Evolutionary conservation across 2,797 vertebrate species (phyloP).

Genomic region (Lagorchestes hirsutus): DNA sequence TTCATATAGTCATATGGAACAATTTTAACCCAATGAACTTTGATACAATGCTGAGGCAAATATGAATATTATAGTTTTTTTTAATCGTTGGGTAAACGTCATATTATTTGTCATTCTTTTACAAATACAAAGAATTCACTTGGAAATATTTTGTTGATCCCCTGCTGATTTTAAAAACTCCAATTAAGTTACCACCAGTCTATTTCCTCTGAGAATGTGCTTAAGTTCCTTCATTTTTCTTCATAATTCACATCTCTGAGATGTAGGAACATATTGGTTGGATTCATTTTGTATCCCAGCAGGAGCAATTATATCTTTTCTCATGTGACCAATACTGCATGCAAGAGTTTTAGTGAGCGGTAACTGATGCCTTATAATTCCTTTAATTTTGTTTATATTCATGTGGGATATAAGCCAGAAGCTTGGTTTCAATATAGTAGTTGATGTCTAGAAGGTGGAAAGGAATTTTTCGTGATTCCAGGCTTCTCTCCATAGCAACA

Average conservation of each 20-base stretch:
- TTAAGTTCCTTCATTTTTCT: slow-evolving; percentile 48
- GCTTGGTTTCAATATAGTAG: slow-evolving; percentile 24
- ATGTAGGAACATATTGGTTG: slow-evolving; percentile 40
- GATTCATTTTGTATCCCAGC: slow-evolving; percentile 56
- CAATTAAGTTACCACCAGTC: slow-evolving; percentile 45
- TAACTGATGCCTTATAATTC: slow-evolving; percentile 56
- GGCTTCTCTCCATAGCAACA: background rate
- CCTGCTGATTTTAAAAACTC: slow-evolving; percentile 56
- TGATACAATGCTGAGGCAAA: background rate
- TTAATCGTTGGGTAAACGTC: background rate
- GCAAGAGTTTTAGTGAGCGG: slow-evolving; percentile 45
- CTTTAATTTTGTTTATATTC: slow-evolving; percentile 70
- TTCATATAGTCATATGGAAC: background rate
- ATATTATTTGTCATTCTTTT: slow-evolving; percentile 21
- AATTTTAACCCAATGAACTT: background rate
- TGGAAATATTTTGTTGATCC: slow-evolving; percentile 26
- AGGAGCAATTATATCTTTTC: slow-evolving; percentile 72
- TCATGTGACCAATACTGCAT: slow-evolving; percentile 45
- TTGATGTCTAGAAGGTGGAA: background rate
- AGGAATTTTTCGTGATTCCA: background rate
- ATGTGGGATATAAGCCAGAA: slow-evolving; percentile 56
- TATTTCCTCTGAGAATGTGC: slow-evolving; percentile 47
- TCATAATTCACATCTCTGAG: slow-evolving; percentile 66
- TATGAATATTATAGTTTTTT: background rate
- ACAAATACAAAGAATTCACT: slow-evolving; percentile 24